Conservation (phyloP, 2,797 vertebrate genomes). For the Oreortyx pictus region DNA sequence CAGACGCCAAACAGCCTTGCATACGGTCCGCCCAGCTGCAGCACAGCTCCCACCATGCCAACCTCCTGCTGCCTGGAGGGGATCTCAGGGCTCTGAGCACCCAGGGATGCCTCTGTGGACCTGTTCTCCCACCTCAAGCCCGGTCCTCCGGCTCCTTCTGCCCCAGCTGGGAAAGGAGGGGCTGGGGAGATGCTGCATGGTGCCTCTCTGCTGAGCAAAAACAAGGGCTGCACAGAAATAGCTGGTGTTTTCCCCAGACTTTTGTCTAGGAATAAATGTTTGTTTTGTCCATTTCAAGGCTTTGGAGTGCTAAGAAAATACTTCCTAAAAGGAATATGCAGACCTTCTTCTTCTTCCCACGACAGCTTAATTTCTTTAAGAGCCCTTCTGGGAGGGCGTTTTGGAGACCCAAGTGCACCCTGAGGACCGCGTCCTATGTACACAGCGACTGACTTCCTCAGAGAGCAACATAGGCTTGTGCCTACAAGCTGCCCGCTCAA, state of each 20-base stretch:
- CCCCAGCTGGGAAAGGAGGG: not conserved
- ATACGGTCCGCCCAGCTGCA: not conserved
- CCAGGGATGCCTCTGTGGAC: not conserved
- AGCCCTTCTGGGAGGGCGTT: constrained; percentile 58
- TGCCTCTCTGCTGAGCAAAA: not conserved
- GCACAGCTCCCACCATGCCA: not conserved
- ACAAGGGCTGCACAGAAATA: not conserved
- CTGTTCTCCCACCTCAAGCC: not conserved
- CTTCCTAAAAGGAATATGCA: constrained; percentile 34
- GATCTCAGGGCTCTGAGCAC: not conserved
- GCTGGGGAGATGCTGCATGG: not conserved
- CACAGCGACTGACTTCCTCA: constrained; percentile 20
- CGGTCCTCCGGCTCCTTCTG: not conserved
- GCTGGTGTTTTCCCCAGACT: not conserved
- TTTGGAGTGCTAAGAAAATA: constrained; percentile 49
- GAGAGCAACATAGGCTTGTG: not conserved
- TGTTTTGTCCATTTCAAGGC: constrained; percentile 37
- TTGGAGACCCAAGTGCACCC: not conserved
- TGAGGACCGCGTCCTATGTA: constrained; percentile 13
- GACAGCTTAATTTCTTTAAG: constrained; percentile 51
- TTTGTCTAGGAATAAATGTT: constrained; percentile 44
- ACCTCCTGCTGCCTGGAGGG: not conserved
- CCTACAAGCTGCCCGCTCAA: constrained; percentile 17
- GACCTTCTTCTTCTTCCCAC: constrained; percentile 60
- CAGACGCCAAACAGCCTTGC: not conserved